Evolutionary conservation across 92 coral and sea anemone genomes (phyloP).

Genomic region (Zoanthus sansibaricus): DNA sequence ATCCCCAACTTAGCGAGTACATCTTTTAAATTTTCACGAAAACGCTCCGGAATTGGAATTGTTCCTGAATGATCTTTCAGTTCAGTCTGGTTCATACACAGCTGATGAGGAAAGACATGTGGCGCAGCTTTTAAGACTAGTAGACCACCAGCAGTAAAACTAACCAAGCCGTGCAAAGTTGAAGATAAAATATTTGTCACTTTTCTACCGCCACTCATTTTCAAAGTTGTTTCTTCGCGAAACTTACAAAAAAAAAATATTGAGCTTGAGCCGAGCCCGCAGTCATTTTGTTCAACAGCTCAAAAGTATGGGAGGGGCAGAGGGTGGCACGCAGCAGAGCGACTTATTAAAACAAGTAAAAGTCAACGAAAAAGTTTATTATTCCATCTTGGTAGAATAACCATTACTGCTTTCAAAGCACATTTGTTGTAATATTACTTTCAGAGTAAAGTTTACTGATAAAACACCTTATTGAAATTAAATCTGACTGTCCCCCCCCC

Average conservation of each 20-base stretch:
- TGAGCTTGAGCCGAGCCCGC: conserved; percentile 42
- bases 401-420: neutral
- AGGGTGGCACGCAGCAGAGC: too few species aligned
- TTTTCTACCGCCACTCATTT: conserved; percentile 21
- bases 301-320: neutral
- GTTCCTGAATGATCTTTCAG: conserved; percentile 59
- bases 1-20: conserved; percentile 70
- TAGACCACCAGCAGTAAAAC: conserved; percentile 70
- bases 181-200: conserved; percentile 16
- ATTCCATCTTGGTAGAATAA: too few species aligned
- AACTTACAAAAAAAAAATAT: too few species aligned
- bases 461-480: neutral
- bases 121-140: conserved; percentile 74
- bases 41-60: conserved; percentile 71
- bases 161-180: conserved; percentile 49
- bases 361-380: too few species aligned
- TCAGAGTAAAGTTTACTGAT: neutral
- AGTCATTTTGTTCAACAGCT: neutral
- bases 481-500: neutral
- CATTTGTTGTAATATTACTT: neutral
- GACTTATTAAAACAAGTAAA: too few species aligned
- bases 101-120: conserved; percentile 74
- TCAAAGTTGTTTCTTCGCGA: neutral
- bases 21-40: conserved; percentile 66
- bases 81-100: conserved; percentile 66